A percentile compares a stretch with the other conserved stretches of the same genome.
phyloP scores from a whole-genome alignment of 2,113 vertebrate species.

The Scalopus aquaticus region DNA sequence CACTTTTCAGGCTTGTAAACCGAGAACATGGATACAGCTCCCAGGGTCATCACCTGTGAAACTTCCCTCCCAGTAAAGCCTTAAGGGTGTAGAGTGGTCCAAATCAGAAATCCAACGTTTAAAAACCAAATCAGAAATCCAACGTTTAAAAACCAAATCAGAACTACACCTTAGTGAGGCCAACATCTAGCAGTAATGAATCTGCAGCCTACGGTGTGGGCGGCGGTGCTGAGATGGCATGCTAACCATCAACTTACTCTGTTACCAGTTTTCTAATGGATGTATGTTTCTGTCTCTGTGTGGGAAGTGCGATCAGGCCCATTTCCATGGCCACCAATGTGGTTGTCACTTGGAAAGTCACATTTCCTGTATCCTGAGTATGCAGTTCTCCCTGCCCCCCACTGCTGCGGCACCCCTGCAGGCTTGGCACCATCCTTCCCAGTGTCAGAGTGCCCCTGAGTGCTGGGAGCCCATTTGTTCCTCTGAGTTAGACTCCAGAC shows the following conservation, averaged over 20 bases:
- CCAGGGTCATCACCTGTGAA: neutral
- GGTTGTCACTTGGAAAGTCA: slow-evolving; percentile 15
- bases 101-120: neutral
- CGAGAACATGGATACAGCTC: slow-evolving; percentile 22
- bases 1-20: neutral
- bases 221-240: neutral
- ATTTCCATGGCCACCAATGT: neutral
- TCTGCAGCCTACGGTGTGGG: neutral
- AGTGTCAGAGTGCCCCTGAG: neutral
- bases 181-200: neutral
- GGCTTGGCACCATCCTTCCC: neutral
- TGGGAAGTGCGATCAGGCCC: neutral
- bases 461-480: neutral
- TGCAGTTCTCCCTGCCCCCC: neutral
- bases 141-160: neutral
- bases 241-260: neutral
- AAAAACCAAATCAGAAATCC: neutral
- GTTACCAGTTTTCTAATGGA: neutral
- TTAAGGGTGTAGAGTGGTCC: neutral
- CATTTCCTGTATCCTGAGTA: neutral
- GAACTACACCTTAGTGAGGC: neutral
- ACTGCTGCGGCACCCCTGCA: neutral
- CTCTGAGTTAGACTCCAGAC: neutral
- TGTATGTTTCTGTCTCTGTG: neutral
- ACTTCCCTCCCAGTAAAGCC: neutral